phyloP scores from a whole-genome alignment of 2,797 vertebrate genomes.

The Chanos chanos region DNA sequence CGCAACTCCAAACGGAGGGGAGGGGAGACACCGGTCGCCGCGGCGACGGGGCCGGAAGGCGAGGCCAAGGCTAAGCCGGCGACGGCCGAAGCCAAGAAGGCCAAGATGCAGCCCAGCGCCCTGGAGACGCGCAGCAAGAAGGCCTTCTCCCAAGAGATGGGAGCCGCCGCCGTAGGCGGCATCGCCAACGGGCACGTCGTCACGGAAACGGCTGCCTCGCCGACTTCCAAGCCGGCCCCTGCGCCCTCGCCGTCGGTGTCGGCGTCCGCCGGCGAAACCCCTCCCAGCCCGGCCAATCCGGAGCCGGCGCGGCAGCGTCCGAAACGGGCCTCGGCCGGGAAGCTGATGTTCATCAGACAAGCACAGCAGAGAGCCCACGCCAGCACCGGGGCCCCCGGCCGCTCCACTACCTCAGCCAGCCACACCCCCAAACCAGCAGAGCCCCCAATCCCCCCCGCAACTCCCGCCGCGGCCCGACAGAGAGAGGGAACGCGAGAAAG shows the following conservation, averaged over 20 bases:
- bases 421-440: constrained; percentile 78
- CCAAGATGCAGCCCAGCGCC: constrained; percentile 74
- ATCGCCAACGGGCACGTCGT: constrained; percentile 82
- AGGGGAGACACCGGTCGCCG: constrained; percentile 76
- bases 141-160: constrained; percentile 71
- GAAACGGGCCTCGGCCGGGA: constrained; percentile 85
- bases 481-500: constrained; percentile 58
- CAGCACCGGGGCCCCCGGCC: constrained; percentile 81
- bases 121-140: constrained; percentile 86
- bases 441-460: constrained; percentile 43
- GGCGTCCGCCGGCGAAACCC: too few relatives aligned
- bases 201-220: constrained; percentile 75
- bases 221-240: constrained; percentile 46
- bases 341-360: constrained; percentile 89
- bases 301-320: constrained; percentile 89
- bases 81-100: constrained; percentile 84
- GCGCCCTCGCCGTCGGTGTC: constrained; percentile 50
- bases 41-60: constrained; percentile 58
- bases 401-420: constrained; percentile 90
- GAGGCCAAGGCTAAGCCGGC: constrained; percentile 73
- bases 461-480: constrained; percentile 56
- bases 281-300: constrained; percentile 52
- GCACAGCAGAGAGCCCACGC: constrained; percentile 85
- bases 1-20: constrained; percentile 93
- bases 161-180: constrained; percentile 50